Base-by-base conservation (phyloP, 2,888 invertebrate genomes). In the Meloe dianella region DNA sequence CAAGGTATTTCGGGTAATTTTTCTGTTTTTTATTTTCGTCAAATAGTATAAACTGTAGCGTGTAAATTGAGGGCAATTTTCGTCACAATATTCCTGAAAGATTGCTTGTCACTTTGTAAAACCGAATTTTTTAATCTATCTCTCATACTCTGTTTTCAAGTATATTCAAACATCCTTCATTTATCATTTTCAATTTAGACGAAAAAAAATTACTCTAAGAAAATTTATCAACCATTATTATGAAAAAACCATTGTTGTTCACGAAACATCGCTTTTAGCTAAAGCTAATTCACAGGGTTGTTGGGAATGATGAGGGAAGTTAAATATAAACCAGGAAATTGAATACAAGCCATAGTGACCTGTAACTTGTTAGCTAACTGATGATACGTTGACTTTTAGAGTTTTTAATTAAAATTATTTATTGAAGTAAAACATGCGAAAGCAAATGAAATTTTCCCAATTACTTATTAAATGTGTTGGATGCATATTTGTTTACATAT, bases 391-490 rank as follows among this genome's bases (percentile, higher is more conserved):
- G 20, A 51, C 12, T 51, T 24, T 10, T 8, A 14, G 51, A 22
- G 41, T 4, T 22, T 51, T 51, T 51, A 51, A 51, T 51, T 51
- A 24, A 51, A 51, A 51, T 51, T 51, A 51, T 17, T 51, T 22
- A 51, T 47, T 8, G 20, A 17, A 51, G 1, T 51, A 22, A 51
- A 51, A 22, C 22, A 22, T 20, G 8, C 20, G 20, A 8, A 24
- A 12, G 8, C 12, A 4, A 24, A 51, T 47, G 20, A 47, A 47
- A 22, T 47, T 20, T 47, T 47, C 8, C 9, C 20, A 47, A 20
- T 47, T 47, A 20, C 20, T 47, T 9, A 20, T 47, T 47, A 20
- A 2, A 47, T n/a, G 9, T 47, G 47, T 47, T 20, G 20, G 5
- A 1, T 17, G n/a, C 20, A 47, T 41, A 22, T 47, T 20, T 47